Base-by-base conservation (phyloP, 2,888 invertebrate genomes). In the Myathropa florea region DNA sequence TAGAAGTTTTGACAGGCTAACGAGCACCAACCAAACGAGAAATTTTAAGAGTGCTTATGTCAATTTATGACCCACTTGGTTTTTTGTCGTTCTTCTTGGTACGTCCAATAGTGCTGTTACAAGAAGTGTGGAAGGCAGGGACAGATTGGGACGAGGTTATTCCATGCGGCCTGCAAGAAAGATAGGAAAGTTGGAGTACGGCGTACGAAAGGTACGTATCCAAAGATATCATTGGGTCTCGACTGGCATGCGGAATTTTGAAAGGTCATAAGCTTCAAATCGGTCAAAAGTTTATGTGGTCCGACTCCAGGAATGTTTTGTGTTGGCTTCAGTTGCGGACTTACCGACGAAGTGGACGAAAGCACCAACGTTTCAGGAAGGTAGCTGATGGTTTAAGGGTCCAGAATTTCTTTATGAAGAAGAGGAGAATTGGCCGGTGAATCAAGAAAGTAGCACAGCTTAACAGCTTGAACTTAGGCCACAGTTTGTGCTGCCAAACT, bases 91-190 rank as follows among this genome's bases (percentile, higher is more conserved):
- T 68, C 36, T 86, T 64, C 60, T 26, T 76, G 9, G 60, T 86
- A 10, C 39, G 57, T 14, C 26, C 82, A 1, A 89, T 88, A 72
- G 77, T 89, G 1, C 14, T 88, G 6, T 24, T 88, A 7, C 83
- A 89, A 55, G 73, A 88, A 9, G 61, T 83, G 0, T n/a, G n/a
- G n/a, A n/a, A n/a, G n/a, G n/a, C n/a, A n/a, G n/a, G n/a, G n/a
- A n/a, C n/a, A n/a, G n/a, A n/a, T n/a, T n/a, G n/a, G n/a, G n/a
- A n/a, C n/a, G n/a, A n/a, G n/a, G n/a, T n/a, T n/a, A n/a, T n/a
- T n/a, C n/a, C n/a, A n/a, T n/a, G n/a, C n/a, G n/a, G n/a, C n/a
- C n/a, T n/a, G n/a, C n/a, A n/a, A n/a, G n/a, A n/a, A n/a, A n/a
- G n/a, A n/a, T n/a, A n/a, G n/a, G n/a, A n/a, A n/a, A n/a, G n/a